Percentiles rank a stretch among this genome's conserved stretches.
Evolutionary conservation across 2,888 invertebrate species (phyloP).

Genomic region (Cabera pusaria): DNA sequence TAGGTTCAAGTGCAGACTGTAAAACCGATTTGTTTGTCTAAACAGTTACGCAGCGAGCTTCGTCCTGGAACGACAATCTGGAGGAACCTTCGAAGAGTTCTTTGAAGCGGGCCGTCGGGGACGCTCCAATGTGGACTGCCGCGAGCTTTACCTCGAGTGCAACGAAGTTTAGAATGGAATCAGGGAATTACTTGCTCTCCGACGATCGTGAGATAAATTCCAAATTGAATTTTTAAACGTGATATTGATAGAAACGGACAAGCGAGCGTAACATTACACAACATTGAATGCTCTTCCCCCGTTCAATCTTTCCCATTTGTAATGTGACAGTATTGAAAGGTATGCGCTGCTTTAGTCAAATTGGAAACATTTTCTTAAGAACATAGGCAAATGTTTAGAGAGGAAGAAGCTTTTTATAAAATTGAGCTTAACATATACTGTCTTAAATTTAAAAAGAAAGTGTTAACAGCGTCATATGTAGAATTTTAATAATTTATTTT

Average conservation of each 20-base stretch:
- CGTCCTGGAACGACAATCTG: constrained; percentile 89
- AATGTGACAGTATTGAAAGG: constrained; percentile 22
- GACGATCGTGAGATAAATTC: too few relatives aligned
- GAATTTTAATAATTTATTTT: constrained; percentile 74
- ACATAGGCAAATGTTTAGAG: too few relatives aligned
- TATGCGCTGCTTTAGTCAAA: constrained; percentile 33
- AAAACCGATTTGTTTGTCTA: constrained; percentile 29
- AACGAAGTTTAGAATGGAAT: constrained; percentile 89
- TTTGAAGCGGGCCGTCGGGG: constrained; percentile 94
- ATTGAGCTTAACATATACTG: constrained; percentile 9
- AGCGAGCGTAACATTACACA: too few relatives aligned
- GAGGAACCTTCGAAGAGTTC: constrained; percentile 89
- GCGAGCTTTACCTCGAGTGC: constrained; percentile 92
- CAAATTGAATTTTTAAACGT: constrained; percentile 32
- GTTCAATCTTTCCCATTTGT: too few relatives aligned
- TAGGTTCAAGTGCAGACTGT: too few relatives aligned
- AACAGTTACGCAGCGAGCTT: constrained; percentile 93
- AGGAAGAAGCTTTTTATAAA: constrained; percentile 12
- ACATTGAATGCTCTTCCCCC: too few relatives aligned
- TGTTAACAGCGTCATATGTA: constrained; percentile 44
- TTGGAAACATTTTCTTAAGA: constrained; percentile 24
- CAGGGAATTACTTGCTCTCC: too few relatives aligned
- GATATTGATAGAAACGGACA: too few relatives aligned
- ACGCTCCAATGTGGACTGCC: constrained; percentile 93
- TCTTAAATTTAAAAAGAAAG: constrained; percentile 33